These are phyloP conservation scores for Grapholita molesta DNA, from an alignment of 1,140 invertebrate species.

Conservation along the genomic window DNA sequence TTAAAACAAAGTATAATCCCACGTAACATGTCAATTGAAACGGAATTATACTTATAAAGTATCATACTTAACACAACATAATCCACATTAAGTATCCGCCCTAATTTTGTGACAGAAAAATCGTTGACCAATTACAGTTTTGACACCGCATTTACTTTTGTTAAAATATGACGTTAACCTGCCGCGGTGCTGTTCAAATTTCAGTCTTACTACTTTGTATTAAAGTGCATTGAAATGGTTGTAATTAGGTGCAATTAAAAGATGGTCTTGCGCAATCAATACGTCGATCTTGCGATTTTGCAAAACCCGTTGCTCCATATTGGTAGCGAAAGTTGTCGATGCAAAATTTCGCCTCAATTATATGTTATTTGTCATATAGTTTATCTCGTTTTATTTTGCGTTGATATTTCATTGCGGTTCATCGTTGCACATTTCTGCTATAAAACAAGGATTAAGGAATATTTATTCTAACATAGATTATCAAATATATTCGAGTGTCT, in stretches of 20 bases:
- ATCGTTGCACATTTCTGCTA: no score
- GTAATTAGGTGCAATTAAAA: slow-evolving; percentile 47
- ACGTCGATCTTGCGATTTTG: slow-evolving; percentile 41
- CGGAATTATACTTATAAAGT: background rate
- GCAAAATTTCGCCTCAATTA: slow-evolving; percentile 31
- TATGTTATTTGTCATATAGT: slow-evolving; percentile 34
- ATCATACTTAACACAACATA: background rate
- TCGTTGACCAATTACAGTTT: background rate
- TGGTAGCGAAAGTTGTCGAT: slow-evolving; percentile 56
- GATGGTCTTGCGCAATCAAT: slow-evolving; percentile 30
- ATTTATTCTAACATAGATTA: no score
- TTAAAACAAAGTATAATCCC: background rate
- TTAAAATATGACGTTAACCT: background rate
- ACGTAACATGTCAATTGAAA: background rate
- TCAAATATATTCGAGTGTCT: no score
- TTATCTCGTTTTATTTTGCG: background rate
- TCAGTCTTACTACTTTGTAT: background rate
- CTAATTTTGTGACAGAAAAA: slow-evolving; percentile 8
- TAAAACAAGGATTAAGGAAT: no score
- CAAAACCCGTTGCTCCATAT: slow-evolving; percentile 45
- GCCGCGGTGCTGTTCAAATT: background rate
- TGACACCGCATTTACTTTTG: background rate
- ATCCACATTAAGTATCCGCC: background rate
- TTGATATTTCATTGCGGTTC: background rate
- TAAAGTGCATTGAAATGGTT: background rate